phyloP scores from a whole-genome alignment of 2,113 vertebrate species.

The Procavia capensis region DNA sequence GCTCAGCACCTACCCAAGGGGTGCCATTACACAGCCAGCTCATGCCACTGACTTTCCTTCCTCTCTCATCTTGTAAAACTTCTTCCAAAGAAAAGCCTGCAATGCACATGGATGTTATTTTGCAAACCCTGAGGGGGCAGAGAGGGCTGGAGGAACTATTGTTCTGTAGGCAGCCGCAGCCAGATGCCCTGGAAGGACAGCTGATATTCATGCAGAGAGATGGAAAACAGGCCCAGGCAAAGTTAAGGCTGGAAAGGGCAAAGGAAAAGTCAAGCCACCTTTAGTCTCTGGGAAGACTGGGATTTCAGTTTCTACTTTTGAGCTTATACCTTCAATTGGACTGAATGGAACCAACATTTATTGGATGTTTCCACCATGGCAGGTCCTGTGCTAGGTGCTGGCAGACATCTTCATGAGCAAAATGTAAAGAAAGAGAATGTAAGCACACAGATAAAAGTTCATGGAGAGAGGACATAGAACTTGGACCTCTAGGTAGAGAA shows the following conservation, averaged over 20 bases:
- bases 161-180: accelerated
- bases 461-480: accelerated
- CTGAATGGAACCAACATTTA: background rate
- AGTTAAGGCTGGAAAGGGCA: background rate
- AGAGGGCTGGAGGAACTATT: background rate
- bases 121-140: accelerated
- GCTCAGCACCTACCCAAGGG: background rate
- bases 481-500: background rate
- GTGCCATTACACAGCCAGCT: accelerated
- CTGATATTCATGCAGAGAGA: accelerated
- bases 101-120: accelerated
- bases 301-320: background rate
- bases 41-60: no score
- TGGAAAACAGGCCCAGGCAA: background rate
- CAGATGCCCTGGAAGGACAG: background rate
- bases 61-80: background rate
- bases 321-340: background rate
- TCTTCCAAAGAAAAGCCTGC: background rate
- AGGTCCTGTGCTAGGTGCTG: background rate
- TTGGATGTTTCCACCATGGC: background rate
- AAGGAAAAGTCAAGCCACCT: accelerated
- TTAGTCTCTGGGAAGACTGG: background rate
- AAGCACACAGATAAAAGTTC: no score
- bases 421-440: background rate
- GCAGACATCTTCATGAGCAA: background rate